These are phyloP conservation scores for Chalcis sispes DNA, from an alignment of 2,888 invertebrate species.

Conservation along the genomic window DNA sequence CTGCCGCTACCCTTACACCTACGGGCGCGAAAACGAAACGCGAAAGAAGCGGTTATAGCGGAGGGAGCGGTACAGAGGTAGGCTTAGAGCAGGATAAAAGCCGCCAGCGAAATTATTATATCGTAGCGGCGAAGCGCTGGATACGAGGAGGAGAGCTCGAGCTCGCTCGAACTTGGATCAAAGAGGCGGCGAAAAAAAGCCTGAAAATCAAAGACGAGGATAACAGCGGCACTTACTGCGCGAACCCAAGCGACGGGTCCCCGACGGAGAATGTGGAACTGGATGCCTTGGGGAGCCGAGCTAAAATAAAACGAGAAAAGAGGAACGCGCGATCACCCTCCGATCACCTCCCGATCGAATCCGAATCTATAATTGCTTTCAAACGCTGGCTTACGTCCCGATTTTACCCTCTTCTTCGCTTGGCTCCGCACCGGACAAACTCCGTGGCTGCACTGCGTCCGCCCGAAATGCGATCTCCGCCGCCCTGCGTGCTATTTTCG, in stretches of 20 bases:
- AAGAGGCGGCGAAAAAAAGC: no score
- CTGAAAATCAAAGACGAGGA: not conserved
- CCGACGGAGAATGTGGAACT: constrained; percentile 71
- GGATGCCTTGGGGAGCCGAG: constrained; percentile 74
- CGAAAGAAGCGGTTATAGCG: not conserved
- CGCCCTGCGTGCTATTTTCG: constrained; percentile 73
- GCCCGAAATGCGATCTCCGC: constrained; percentile 75
- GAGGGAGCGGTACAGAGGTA: not conserved
- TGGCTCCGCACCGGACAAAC: constrained; percentile 65
- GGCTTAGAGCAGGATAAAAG: not conserved
- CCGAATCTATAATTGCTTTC: constrained; percentile 75
- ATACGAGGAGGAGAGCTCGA: no score
- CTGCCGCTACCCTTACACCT: no score
- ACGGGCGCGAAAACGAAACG: not conserved
- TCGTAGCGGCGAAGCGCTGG: no score
- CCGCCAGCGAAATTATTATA: no score
- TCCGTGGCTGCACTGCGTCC: constrained; percentile 63
- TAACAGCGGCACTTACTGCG: not conserved
- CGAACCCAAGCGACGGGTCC: constrained; percentile 41
- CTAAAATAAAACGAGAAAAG: constrained; percentile 75
- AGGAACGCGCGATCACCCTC: constrained; percentile 63
- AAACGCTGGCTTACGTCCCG: constrained; percentile 74
- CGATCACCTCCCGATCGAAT: constrained; percentile 65
- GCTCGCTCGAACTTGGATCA: no score
- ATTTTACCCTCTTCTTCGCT: constrained; percentile 60